Base-by-base conservation (phyloP, 53 echinoderm and acorn worm genomes). In the Stichopus horrens region DNA sequence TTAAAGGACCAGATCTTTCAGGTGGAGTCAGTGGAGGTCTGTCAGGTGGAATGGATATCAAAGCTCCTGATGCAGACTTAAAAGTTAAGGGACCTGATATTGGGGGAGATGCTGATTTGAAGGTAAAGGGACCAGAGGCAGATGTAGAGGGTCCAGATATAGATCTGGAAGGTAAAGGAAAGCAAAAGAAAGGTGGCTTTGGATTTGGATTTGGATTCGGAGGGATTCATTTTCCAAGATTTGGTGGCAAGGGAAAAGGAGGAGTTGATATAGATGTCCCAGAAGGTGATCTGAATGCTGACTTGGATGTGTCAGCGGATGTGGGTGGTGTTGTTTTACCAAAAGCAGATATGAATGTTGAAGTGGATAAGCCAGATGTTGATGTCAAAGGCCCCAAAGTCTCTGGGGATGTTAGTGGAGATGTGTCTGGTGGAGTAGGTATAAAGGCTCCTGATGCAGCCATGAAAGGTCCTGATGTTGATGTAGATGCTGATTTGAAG, bases 1-100 rank as follows among this genome's bases (percentile, higher is more conserved):
- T 89, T 74, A 90, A 90, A 55, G 90, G 58, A 51, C 93, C 95
- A 9, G 7, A 65, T 19, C 21, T 85, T 5, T 20, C 8, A 21
- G 85, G 66, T 23, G 85, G 85, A 51, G 51, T 85, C 66, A 67
- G 23, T 58, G 85, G 85, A 23, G 80, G 21, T 57, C 5, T 57
- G 56, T 56, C 57, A 8, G 80, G 56, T 75, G 59, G 86, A 18
- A 86, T 60, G 18, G 92, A 77, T 13, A 57, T 86, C 5, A 73
- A 74, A 21, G 78, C 57, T 16, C 60, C 89, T 54, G 90, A 56
- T 90, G 83, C 82, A 23, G 88, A 81, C n/a, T 23, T 92, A 58
- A 90, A 89, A n/a, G 19, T 93, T 16, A 88, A 91, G 76, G 52
- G 66, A 52, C 95, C 93, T 88, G 91, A 93, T 56, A 53, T 93